Percentiles rank a stretch among this genome's conserved stretches.
Evolutionary conservation across 2,797 vertebrate genomes (phyloP).

Genomic region (Valencia hispanica): DNA sequence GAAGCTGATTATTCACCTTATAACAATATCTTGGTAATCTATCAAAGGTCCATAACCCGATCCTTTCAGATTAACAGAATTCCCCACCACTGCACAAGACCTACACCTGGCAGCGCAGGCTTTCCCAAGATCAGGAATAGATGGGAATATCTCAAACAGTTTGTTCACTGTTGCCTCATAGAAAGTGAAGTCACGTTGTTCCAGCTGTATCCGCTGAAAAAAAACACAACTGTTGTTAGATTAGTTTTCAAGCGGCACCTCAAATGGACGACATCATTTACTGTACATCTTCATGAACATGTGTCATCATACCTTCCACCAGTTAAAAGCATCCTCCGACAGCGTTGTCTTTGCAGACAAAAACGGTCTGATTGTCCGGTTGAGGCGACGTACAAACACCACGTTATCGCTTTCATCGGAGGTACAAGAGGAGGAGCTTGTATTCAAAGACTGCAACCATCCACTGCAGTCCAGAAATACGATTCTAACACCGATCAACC

Average conservation of each 20-base stretch:
- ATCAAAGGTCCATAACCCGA: constrained; percentile 36
- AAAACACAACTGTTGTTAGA: neutral
- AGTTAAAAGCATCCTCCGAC: neutral
- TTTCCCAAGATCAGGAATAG: neutral
- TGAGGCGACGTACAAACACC: neutral
- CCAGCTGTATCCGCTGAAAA: constrained; percentile 6
- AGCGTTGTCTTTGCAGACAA: neutral
- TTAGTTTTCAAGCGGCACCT: neutral
- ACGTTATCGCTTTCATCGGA: neutral
- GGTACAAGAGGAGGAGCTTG: neutral
- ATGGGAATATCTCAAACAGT: constrained; percentile 16
- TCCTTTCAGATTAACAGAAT: constrained; percentile 38
- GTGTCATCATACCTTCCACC: constrained; percentile 13
- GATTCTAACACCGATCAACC: neutral
- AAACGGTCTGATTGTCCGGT: neutral
- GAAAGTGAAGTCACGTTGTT: neutral
- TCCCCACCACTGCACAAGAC: constrained; percentile 43
- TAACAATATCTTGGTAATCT: constrained; percentile 30
- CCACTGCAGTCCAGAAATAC: too few species aligned
- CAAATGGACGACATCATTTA: neutral
- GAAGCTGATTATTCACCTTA: constrained; percentile 19
- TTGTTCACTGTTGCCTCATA: constrained; percentile 10
- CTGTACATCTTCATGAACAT: neutral
- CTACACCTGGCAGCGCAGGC: constrained; percentile 12
- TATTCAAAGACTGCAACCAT: neutral